A percentile compares a stretch with the other conserved stretches of the same genome.
Conservation (phyloP, 1,140 invertebrate species). For the Leptoteleia sp. region DNA sequence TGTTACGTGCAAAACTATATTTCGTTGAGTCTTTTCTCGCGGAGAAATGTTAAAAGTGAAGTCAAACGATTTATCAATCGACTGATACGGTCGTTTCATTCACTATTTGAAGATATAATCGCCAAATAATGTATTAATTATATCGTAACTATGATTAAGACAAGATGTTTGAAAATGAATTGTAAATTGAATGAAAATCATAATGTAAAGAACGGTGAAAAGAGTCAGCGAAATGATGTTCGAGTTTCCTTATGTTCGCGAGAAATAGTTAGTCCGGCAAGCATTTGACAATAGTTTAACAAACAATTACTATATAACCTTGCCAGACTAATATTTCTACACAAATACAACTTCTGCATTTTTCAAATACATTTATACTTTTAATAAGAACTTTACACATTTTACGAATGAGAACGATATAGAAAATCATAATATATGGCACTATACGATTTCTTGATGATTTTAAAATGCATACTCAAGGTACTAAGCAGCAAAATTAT, state of each 20-base stretch:
- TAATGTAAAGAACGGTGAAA: conserved; percentile 18
- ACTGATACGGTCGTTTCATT: not conserved
- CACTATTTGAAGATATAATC: not conserved
- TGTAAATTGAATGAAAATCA: no score
- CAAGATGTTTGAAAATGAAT: no score
- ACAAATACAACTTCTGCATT: conserved; percentile 14
- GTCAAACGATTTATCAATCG: conserved; percentile 6
- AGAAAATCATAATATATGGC: conserved; percentile 25
- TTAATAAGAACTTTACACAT: conserved; percentile 35
- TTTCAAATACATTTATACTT: conserved; percentile 35
- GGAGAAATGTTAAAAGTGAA: conserved; percentile 19
- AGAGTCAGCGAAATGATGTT: conserved; percentile 47
- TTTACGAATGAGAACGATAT: conserved; percentile 31
- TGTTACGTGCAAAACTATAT: conserved; percentile 45
- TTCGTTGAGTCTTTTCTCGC: conserved; percentile 43
- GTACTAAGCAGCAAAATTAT: conserved; percentile 39
- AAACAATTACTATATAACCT: no score
- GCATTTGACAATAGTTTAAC: no score
- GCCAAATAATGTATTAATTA: conserved; percentile 9
- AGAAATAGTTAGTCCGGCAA: no score
- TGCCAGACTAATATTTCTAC: no score
- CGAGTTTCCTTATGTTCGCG: no score
- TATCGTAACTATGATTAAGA: no score
- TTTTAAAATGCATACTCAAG: conserved; percentile 21
- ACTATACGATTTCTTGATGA: conserved; percentile 19